These are phyloP conservation scores for Lagorchestes hirsutus DNA, from an alignment of 2,797 vertebrate species.

Conservation along the genomic window DNA sequence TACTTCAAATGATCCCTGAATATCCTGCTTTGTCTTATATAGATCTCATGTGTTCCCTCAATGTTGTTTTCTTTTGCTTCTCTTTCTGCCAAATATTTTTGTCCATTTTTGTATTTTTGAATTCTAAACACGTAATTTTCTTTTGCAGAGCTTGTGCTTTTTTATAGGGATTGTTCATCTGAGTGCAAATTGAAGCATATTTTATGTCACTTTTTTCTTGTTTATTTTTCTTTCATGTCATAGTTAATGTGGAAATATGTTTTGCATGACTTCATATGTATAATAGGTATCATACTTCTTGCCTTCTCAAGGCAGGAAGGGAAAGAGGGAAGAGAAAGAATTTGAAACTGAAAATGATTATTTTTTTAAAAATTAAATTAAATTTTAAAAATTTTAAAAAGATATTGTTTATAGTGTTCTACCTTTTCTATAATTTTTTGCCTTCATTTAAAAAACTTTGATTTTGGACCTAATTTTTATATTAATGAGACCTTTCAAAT, in stretches of 20 bases:
- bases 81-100: background rate
- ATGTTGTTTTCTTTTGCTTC: background rate
- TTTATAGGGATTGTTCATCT: background rate
- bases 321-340: background rate
- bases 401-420: background rate
- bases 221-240: background rate
- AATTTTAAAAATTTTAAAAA: background rate
- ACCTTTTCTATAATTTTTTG: background rate
- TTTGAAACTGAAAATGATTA: background rate
- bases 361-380: background rate
- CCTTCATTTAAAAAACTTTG: background rate
- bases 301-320: background rate
- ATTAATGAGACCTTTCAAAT: background rate
- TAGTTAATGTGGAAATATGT: background rate
- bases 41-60: background rate
- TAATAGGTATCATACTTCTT: background rate
- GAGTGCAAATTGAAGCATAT: background rate
- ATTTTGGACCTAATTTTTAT: background rate
- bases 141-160: background rate
- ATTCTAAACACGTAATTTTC: background rate
- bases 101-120: background rate
- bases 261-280: background rate
- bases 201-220: background rate
- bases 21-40: background rate
- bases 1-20: background rate